Percentiles rank a stretch among this genome's conserved stretches.
phyloP scores from a whole-genome alignment of 2,888 invertebrate genomes.

The Macrophya annulata region DNA sequence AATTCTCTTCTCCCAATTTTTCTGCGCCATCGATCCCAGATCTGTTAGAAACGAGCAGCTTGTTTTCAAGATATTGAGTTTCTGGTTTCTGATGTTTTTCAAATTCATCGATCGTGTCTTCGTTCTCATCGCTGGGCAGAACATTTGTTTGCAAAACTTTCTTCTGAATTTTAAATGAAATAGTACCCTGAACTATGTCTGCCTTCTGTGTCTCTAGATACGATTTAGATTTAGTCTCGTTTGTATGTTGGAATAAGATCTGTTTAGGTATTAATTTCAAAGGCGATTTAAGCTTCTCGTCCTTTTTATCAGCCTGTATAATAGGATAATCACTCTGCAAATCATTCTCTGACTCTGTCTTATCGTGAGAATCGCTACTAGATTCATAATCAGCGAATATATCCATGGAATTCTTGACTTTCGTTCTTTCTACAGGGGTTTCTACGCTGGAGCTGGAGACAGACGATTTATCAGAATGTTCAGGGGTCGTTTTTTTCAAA shows the following conservation, averaged over 20 bases:
- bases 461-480: slow-evolving; percentile 41
- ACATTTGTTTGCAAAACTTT: slow-evolving; percentile 31
- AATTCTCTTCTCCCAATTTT: not conserved
- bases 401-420: slow-evolving; percentile 62
- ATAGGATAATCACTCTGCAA: slow-evolving; percentile 41
- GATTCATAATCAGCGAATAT: slow-evolving; percentile 70
- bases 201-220: slow-evolving; percentile 10
- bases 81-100: slow-evolving; percentile 33
- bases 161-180: slow-evolving; percentile 55
- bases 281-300: slow-evolving; percentile 60
- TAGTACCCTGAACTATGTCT: slow-evolving; percentile 36
- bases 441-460: slow-evolving; percentile 38
- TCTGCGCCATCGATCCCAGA: not conserved
- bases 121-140: slow-evolving; percentile 33
- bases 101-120: slow-evolving; percentile 38
- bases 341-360: slow-evolving; percentile 30
- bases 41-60: not conserved
- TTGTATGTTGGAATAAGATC: slow-evolving; percentile 67
- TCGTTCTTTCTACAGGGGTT: not conserved
- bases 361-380: slow-evolving; percentile 49
- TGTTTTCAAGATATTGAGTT: slow-evolving; percentile 1
- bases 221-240: slow-evolving; percentile 5
- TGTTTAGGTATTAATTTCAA: slow-evolving; percentile 74
- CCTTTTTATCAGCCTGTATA: slow-evolving; percentile 54
- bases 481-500: slow-evolving; percentile 15